Percentiles rank a stretch among this genome's conserved stretches.
Evolutionary conservation across 2,888 invertebrate genomes (phyloP).

Genomic region (Mesorhabditis belari): DNA sequence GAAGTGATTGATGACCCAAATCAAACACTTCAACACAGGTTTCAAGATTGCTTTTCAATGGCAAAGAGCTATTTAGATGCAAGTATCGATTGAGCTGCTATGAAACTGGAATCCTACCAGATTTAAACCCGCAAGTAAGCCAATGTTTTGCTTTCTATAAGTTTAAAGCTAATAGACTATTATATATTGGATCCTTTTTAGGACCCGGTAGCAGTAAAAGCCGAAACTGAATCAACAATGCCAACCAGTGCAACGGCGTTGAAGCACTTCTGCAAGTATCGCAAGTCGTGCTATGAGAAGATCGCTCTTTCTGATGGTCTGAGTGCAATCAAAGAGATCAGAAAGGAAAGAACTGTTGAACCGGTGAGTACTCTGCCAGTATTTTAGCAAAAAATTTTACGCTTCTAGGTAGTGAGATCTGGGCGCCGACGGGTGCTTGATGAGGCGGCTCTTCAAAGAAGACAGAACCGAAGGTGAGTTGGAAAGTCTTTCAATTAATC

Average conservation of each 20-base stretch:
- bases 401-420: not conserved
- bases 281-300: slow-evolving; percentile 36
- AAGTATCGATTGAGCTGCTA: slow-evolving; percentile 46
- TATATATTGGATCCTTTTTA: not conserved
- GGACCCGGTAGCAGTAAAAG: slow-evolving; percentile 10
- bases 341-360: not conserved
- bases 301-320: slow-evolving; percentile 2
- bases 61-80: too few species aligned
- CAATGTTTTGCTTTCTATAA: too few species aligned
- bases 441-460: not conserved
- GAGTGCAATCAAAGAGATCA: not conserved
- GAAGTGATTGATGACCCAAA: slow-evolving; percentile 2
- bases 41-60: too few species aligned
- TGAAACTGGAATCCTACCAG: slow-evolving; percentile 37
- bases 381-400: slow-evolving; percentile 8
- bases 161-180: not conserved
- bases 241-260: slow-evolving; percentile 22
- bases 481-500: not conserved
- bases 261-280: slow-evolving; percentile 42
- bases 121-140: slow-evolving; percentile 13
- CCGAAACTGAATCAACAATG: slow-evolving; percentile 17
- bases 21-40: not conserved
- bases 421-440: not conserved
- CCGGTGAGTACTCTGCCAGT: too few species aligned
- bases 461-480: not conserved